These are phyloP conservation scores for Manis crassicaudata DNA, from an alignment of 2,797 vertebrate species.

Conservation along the genomic window DNA sequence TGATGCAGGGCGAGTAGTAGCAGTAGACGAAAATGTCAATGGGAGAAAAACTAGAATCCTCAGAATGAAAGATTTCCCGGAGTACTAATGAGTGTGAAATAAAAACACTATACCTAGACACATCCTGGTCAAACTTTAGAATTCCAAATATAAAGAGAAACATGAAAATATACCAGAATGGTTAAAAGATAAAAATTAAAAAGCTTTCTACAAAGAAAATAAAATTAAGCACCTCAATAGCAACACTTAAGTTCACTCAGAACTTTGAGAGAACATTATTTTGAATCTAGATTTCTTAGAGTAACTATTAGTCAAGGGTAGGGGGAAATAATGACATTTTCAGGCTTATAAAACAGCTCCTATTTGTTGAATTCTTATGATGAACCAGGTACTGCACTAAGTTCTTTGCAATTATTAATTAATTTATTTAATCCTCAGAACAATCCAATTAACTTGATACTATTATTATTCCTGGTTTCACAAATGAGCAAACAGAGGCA, in stretches of 20 bases:
- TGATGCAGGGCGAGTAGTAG: neutral
- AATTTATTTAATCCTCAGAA: slow-evolving; percentile 45
- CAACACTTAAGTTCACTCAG: neutral
- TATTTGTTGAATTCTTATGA: slow-evolving; percentile 1
- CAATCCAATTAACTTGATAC: neutral
- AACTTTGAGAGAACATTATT: neutral
- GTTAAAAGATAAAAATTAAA: neutral
- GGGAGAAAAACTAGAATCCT: slow-evolving; percentile 9
- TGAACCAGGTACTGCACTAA: neutral
- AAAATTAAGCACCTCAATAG: neutral
- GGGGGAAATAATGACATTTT: slow-evolving; percentile 4
- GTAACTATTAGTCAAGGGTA: neutral
- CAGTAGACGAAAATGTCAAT: neutral
- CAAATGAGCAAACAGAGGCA: neutral
- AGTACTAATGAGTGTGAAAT: neutral
- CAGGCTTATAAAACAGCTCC: neutral
- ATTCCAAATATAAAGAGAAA: slow-evolving; percentile 13
- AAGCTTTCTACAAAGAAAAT: slow-evolving; percentile 13
- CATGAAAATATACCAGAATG: neutral
- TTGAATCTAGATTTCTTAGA: slow-evolving; percentile 8
- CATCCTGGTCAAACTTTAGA: neutral
- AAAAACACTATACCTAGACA: neutral
- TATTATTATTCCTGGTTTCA: neutral
- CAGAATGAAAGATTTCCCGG: neutral
- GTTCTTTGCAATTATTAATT: neutral